Conservation (phyloP, 92 coral and sea anemone species). For the Phenganax subtilis region DNA sequence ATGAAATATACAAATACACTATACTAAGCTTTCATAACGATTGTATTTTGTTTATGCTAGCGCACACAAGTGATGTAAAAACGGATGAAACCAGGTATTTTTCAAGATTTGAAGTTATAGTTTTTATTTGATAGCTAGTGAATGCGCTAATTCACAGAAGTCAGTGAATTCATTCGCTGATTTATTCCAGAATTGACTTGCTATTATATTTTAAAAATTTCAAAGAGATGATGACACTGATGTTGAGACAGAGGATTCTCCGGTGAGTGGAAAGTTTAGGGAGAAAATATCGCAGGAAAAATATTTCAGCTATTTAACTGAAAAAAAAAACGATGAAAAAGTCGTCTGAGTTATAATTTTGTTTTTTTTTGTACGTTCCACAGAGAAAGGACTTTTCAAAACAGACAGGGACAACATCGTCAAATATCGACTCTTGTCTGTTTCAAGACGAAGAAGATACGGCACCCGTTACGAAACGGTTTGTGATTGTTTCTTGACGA, state of each 20-base stretch:
- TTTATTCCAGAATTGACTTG: neutral
- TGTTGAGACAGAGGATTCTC: constrained; percentile 20
- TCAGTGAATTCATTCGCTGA: no score
- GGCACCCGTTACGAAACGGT: constrained; percentile 35
- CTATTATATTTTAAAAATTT: neutral
- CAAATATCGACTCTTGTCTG: constrained; percentile 22
- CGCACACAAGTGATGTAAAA: no score
- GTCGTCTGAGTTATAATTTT: neutral
- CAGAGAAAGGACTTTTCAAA: neutral
- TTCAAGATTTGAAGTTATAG: no score
- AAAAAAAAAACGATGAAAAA: neutral
- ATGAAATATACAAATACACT: no score
- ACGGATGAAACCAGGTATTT: no score
- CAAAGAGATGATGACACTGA: constrained; percentile 22
- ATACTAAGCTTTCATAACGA: no score
- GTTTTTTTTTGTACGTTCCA: neutral
- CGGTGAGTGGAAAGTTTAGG: neutral
- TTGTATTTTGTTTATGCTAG: no score
- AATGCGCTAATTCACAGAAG: no score
- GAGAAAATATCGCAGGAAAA: neutral
- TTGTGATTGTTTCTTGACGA: neutral
- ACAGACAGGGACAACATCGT: neutral
- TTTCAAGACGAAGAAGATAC: constrained; percentile 38
- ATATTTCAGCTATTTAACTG: no score
- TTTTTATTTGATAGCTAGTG: no score